A percentile compares a stretch with the other conserved stretches of the same genome.
Evolutionary conservation across 2,113 vertebrate genomes (phyloP).

Genomic region (Gallinago undulata): DNA sequence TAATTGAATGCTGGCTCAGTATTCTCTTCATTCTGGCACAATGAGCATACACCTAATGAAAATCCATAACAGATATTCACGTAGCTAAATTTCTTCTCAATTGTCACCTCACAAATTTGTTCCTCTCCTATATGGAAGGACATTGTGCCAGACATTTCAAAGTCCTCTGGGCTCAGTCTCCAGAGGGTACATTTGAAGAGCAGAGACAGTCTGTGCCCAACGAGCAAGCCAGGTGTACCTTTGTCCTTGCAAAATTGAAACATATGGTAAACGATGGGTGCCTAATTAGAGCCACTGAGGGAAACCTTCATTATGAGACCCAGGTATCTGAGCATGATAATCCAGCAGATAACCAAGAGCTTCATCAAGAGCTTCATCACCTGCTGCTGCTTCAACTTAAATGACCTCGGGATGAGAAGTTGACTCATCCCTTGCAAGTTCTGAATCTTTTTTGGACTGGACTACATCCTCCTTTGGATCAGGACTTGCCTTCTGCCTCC

Average conservation of each 20-base stretch:
- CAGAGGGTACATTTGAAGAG: rapidly evolving
- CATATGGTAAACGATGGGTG: neutral
- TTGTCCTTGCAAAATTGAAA: neutral
- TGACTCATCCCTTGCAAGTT: neutral
- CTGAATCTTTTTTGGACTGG: neutral
- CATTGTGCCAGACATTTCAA: rapidly evolving
- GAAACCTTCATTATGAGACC: neutral
- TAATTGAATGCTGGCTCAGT: neutral
- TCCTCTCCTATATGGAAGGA: too few species aligned
- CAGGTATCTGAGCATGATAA: neutral
- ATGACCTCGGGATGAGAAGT: neutral
- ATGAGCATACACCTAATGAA: neutral
- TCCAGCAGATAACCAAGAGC: neutral
- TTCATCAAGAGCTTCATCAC: neutral
- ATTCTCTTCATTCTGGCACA: neutral
- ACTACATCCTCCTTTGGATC: rapidly evolving
- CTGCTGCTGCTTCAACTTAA: neutral
- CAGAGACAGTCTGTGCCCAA: neutral
- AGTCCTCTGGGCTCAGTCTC: neutral
- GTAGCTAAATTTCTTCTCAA: neutral
- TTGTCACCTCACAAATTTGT: neutral
- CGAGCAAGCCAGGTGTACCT: rapidly evolving
- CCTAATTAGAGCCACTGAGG: neutral
- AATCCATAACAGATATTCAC: neutral
- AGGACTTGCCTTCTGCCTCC: neutral